These are phyloP conservation scores for Carlito syrichta DNA, from an alignment of 2,113 vertebrate species.

Conservation along the genomic window DNA sequence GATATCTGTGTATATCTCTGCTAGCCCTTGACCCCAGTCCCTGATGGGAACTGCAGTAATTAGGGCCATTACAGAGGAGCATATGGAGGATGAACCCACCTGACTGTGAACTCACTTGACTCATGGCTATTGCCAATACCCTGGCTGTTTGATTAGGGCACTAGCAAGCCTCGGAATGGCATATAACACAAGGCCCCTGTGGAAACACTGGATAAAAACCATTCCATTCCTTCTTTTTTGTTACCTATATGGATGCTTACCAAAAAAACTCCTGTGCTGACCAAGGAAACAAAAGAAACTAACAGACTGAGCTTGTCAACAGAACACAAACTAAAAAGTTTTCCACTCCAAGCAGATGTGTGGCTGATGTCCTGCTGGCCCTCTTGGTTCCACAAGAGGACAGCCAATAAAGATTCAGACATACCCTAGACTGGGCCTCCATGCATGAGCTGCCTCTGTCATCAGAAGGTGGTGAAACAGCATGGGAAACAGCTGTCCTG, in stretches of 20 bases:
- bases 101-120: background rate
- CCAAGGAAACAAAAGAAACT: background rate
- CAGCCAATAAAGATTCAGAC: background rate
- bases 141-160: background rate
- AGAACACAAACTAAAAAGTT: background rate
- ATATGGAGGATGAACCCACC: background rate
- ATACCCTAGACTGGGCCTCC: too few species aligned
- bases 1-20: background rate
- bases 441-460: background rate
- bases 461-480: background rate
- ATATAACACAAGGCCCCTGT: background rate
- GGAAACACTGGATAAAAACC: too few species aligned
- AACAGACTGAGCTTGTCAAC: background rate
- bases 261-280: background rate
- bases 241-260: background rate
- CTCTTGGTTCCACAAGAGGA: background rate
- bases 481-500: background rate
- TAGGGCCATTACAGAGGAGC: background rate
- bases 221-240: too few species aligned
- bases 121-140: background rate
- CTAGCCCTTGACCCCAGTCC: background rate
- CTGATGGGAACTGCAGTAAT: background rate
- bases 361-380: too few species aligned
- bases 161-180: background rate
- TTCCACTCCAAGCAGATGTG: background rate